These are phyloP conservation scores for Orthochromis indermauri DNA, from an alignment of 2,113 vertebrate genomes.

Conservation along the genomic window DNA sequence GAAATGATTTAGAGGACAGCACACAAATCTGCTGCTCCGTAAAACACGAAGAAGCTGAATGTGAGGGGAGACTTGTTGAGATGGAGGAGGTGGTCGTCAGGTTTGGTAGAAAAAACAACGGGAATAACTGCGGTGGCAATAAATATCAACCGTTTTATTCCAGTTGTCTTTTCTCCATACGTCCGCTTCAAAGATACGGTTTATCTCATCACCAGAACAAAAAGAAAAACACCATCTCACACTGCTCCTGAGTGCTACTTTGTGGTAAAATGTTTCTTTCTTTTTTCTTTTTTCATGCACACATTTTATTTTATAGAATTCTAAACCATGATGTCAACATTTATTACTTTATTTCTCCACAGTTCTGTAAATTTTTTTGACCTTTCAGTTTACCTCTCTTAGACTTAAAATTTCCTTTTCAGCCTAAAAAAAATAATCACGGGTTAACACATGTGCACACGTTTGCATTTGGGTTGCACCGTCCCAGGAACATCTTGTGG, in stretches of 20 bases:
- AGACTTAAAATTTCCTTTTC: not conserved
- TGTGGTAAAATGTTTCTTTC: not conserved
- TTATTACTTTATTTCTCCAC: not conserved
- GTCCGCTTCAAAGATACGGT: not conserved
- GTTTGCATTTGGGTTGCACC: not conserved
- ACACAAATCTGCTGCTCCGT: constrained; percentile 54
- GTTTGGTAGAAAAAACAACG: not conserved
- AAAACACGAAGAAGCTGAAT: not conserved
- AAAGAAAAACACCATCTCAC: not conserved
- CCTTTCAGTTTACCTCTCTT: not conserved
- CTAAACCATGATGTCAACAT: not conserved
- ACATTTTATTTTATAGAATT: not conserved
- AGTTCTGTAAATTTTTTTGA: not conserved
- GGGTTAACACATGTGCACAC: not conserved
- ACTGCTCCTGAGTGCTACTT: not conserved
- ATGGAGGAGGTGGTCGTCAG: constrained; percentile 7
- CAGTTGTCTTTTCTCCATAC: not conserved
- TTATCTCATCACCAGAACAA: not conserved
- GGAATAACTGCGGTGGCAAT: not conserved
- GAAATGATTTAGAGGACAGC: constrained; percentile 64
- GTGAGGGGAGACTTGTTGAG: constrained; percentile 15
- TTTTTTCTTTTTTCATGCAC: not conserved
- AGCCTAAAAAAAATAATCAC: not conserved
- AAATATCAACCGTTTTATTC: constrained; percentile 23
- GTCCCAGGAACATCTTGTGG: not conserved